Conservation (phyloP, 2,797 vertebrate species). For the Vespertilio murinus region DNA sequence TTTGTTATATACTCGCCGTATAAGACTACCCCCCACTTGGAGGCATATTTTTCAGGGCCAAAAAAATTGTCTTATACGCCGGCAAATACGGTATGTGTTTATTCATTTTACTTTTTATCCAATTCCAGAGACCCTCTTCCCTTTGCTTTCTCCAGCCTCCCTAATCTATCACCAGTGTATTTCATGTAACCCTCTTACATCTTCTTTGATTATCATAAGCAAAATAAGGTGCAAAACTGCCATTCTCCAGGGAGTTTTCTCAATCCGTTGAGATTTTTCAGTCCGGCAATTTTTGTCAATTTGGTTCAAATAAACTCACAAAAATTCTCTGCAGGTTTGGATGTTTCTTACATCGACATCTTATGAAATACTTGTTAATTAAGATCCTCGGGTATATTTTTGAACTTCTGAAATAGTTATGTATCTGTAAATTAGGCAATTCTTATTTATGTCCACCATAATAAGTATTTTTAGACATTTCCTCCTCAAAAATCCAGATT, state of each 20-base stretch:
- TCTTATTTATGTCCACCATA: not conserved
- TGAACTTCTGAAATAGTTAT: not conserved
- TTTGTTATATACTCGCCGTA: too few relatives aligned
- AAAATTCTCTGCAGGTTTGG: not conserved
- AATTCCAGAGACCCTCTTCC: not conserved
- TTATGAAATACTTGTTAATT: conserved; percentile 18
- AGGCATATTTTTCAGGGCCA: too few relatives aligned
- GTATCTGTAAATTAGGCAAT: not conserved
- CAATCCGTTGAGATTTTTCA: not conserved
- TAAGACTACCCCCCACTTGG: too few relatives aligned
- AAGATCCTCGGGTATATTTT: not conserved
- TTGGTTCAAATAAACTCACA: not conserved
- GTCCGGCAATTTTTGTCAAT: not conserved
- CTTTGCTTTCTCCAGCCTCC: not conserved
- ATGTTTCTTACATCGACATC: not conserved
- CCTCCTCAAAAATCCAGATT: not conserved
- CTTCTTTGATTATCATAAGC: not conserved
- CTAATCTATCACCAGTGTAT: not conserved
- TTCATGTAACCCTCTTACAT: not conserved
- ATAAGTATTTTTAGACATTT: conserved; percentile 23
- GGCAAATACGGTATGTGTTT: too few relatives aligned
- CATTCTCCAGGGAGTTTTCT: not conserved
- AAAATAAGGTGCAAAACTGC: not conserved
- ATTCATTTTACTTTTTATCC: not conserved
- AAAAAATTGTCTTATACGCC: too few relatives aligned